Conservation (phyloP, 2,113 vertebrate genomes). For the Eulemur macaco region DNA sequence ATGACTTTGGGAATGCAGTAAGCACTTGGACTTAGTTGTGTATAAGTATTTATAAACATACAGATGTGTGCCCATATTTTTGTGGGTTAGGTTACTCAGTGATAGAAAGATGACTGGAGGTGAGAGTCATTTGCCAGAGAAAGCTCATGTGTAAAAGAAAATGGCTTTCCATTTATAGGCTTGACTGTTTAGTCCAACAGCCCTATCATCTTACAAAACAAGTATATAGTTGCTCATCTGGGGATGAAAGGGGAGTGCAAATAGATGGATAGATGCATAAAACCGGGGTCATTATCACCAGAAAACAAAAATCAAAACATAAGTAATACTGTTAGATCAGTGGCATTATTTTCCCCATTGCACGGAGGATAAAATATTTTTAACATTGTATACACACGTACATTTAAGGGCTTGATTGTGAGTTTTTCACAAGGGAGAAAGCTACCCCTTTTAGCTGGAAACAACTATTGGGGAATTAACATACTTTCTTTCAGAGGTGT, state of each 20-base stretch:
- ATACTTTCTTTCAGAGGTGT: not conserved
- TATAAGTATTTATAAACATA: not conserved
- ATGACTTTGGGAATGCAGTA: not conserved
- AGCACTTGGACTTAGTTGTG: not conserved
- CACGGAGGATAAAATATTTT: not conserved
- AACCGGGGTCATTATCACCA: not conserved
- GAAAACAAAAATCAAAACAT: not conserved
- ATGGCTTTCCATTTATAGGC: not conserved
- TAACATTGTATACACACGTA: not conserved
- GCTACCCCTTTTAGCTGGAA: slow-evolving; percentile 34
- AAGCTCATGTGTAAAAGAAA: not conserved
- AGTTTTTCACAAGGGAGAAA: slow-evolving; percentile 48
- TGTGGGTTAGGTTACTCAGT: slow-evolving; percentile 1
- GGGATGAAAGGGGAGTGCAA: not conserved
- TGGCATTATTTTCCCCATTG: not conserved
- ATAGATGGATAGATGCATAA: not conserved
- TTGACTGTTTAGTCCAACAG: not conserved
- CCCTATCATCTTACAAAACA: not conserved
- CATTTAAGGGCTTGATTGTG: not conserved
- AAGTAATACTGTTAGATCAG: not conserved
- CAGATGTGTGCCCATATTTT: not conserved
- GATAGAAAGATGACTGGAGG: not conserved
- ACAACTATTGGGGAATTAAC: not conserved
- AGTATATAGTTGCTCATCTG: not conserved
- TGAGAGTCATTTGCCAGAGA: not conserved